Evolutionary conservation across 2,797 vertebrate species (phyloP).

Genomic region (Cossypha polioptera): DNA sequence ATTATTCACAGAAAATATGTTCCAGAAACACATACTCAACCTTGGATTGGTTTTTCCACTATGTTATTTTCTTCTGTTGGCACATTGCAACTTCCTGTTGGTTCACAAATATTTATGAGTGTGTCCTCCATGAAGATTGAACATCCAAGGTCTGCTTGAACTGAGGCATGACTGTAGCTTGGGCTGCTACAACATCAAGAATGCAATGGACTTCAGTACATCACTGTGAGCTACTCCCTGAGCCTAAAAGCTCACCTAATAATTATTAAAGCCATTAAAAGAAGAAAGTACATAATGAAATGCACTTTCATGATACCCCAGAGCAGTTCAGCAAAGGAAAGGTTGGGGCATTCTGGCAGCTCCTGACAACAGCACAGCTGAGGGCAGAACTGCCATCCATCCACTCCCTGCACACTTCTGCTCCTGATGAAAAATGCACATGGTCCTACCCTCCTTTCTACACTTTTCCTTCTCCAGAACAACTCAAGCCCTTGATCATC

Average conservation of each 20-base stretch:
- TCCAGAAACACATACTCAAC: neutral
- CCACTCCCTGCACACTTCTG: neutral
- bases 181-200: neutral
- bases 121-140: neutral
- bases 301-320: neutral
- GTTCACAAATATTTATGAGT: neutral
- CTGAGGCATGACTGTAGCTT: neutral
- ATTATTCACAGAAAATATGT: neutral
- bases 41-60: neutral
- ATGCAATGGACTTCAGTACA: neutral
- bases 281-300: neutral
- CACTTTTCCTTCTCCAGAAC: neutral
- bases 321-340: neutral
- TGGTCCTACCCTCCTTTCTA: neutral
- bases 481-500: neutral
- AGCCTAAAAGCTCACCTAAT: neutral
- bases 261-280: neutral
- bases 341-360: neutral
- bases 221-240: neutral
- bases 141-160: neutral
- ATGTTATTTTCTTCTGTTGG: neutral
- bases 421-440: neutral
- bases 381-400: neutral
- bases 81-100: neutral
- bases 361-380: rapidly evolving